These are phyloP conservation scores for Tenebrio molitor DNA, from an alignment of 1,140 invertebrate species.

Conservation along the genomic window DNA sequence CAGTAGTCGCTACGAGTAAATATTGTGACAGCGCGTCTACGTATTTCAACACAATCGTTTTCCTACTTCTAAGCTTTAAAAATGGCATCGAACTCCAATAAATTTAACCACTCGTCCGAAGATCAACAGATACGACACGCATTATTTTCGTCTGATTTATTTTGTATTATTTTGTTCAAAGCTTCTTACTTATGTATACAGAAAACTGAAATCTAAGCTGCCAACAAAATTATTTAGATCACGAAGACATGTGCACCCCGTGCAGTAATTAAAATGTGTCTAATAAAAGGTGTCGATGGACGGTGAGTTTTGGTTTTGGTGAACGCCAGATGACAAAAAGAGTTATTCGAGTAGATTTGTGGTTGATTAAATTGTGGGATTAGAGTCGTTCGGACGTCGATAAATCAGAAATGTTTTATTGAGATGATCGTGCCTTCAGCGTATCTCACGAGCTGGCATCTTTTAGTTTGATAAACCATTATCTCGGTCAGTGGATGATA, in stretches of 20 bases:
- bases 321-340: no score
- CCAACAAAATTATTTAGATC: no score
- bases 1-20: no score
- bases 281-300: no score
- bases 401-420: slow-evolving; percentile 54
- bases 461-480: slow-evolving; percentile 57
- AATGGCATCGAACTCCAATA: slow-evolving; percentile 26
- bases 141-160: slow-evolving; percentile 45
- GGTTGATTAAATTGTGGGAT: no score
- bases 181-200: not conserved
- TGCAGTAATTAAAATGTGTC: no score
- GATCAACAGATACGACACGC: slow-evolving; percentile 48
- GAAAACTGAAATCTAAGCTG: no score
- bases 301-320: no score
- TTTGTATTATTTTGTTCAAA: not conserved
- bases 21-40: no score
- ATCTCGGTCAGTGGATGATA: slow-evolving; percentile 54
- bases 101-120: slow-evolving; percentile 46
- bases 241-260: no score
- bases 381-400: slow-evolving; percentile 47
- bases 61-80: slow-evolving; percentile 25
- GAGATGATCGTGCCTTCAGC: slow-evolving; percentile 54
- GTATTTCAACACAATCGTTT: slow-evolving; percentile 1
- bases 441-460: slow-evolving; percentile 41
- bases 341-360: no score